Percentiles rank a stretch among this genome's conserved stretches.
Evolutionary conservation across 2,888 invertebrate species (phyloP).

Genomic region (Exocentrus adspersus): DNA sequence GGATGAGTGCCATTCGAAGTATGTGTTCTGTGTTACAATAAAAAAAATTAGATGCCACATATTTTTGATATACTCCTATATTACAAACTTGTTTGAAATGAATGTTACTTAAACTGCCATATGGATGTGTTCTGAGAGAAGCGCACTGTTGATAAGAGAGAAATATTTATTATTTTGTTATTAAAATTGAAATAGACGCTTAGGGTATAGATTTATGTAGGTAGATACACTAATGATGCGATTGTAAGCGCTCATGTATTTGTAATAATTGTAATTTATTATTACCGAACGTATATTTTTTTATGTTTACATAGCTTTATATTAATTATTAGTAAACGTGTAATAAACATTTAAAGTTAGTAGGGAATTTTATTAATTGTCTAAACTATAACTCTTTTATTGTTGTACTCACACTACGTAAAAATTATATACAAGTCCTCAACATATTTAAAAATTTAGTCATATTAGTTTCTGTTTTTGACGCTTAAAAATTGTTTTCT

Average conservation of each 20-base stretch:
- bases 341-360: slow-evolving; percentile 3
- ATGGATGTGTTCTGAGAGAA: slow-evolving; percentile 38
- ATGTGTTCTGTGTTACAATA: background rate
- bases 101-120: slow-evolving; percentile 37
- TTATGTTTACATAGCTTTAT: slow-evolving; percentile 20
- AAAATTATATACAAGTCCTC: no score
- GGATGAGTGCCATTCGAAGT: slow-evolving; percentile 4
- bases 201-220: slow-evolving; percentile 11
- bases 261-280: slow-evolving; percentile 13
- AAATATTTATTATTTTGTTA: slow-evolving; percentile 36
- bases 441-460: no score
- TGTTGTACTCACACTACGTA: no score
- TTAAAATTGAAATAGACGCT: slow-evolving; percentile 7
- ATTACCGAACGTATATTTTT: slow-evolving; percentile 11
- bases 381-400: no score
- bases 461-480: no score
- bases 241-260: slow-evolving; percentile 1
- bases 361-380: background rate
- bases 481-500: no score
- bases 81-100: background rate
- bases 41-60: background rate
- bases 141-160: slow-evolving; percentile 34
- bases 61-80: background rate
- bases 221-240: background rate
- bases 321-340: slow-evolving; percentile 3